Conservation (phyloP, 2,797 vertebrate genomes). For the Chelmon rostratus region DNA sequence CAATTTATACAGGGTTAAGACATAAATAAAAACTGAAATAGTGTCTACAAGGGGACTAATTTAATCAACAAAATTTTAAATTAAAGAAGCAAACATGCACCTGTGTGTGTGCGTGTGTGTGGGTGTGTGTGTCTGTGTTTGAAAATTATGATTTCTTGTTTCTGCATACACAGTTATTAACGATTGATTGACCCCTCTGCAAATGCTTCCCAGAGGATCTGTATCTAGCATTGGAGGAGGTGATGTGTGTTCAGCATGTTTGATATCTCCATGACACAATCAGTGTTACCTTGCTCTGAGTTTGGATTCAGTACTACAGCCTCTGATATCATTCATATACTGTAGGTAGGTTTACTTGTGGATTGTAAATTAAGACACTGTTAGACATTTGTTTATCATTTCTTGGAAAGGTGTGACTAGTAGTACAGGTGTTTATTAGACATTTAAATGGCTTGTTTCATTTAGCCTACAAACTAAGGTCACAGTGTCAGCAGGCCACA, state of each 20-base stretch:
- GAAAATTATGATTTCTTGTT: not conserved
- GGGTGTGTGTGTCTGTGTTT: not conserved
- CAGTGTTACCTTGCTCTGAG: conserved; percentile 14
- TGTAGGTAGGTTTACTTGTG: not conserved
- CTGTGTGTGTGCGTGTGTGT: not conserved
- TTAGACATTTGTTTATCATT: conserved; percentile 3
- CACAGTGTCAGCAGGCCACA: conserved; percentile 17
- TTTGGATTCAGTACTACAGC: conserved; percentile 2
- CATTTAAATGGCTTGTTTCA: not conserved
- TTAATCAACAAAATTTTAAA: not conserved
- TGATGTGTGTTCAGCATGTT: conserved; percentile 28
- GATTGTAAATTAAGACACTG: not conserved
- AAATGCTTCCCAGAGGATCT: conserved; percentile 23
- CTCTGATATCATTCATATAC: conserved; percentile 5
- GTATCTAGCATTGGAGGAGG: conserved; percentile 8
- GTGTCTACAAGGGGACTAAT: not conserved
- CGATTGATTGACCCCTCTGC: conserved; percentile 31
- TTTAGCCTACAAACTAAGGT: conserved; percentile 15
- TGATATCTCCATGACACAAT: conserved; percentile 20
- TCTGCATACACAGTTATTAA: conserved; percentile 6
- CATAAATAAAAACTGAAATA: conserved; percentile 8
- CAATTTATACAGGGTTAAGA: conserved; percentile 27
- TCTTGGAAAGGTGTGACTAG: conserved; percentile 8
- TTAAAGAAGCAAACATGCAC: not conserved
- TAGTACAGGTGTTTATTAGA: not conserved